phyloP scores from a whole-genome alignment of 2,888 invertebrate genomes.

The Cerceris ruficornis region DNA sequence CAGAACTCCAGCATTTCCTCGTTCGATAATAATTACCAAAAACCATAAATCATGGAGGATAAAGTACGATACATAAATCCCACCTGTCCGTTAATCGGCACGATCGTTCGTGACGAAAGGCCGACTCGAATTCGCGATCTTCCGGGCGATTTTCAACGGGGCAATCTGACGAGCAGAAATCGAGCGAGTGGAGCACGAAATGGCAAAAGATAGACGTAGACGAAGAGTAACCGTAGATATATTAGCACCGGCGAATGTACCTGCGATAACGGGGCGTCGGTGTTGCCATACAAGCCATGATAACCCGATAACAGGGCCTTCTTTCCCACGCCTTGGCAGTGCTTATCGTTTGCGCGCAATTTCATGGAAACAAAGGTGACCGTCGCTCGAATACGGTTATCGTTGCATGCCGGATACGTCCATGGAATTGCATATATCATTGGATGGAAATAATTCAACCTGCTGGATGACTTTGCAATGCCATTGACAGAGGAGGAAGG shows the following conservation, averaged over 20 bases:
- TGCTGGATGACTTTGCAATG: not conserved
- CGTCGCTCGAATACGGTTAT: slow-evolving; percentile 16
- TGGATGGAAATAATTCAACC: not conserved
- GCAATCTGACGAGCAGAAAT: slow-evolving; percentile 18
- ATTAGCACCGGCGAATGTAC: slow-evolving; percentile 60
- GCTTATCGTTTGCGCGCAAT: slow-evolving; percentile 42
- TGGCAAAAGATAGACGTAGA: slow-evolving; percentile 54
- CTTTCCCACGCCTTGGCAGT: slow-evolving; percentile 71
- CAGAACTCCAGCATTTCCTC: too few species aligned
- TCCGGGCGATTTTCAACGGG: slow-evolving; percentile 23
- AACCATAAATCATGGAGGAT: too few species aligned
- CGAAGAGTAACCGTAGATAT: slow-evolving; percentile 51
- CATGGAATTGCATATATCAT: not conserved
- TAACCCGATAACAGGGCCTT: slow-evolving; percentile 69
- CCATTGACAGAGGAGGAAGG: not conserved
- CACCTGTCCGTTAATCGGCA: slow-evolving; percentile 33
- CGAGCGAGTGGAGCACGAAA: slow-evolving; percentile 56
- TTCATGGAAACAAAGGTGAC: slow-evolving; percentile 44
- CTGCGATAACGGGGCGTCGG: slow-evolving; percentile 65
- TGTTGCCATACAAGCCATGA: slow-evolving; percentile 70
- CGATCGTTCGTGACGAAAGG: slow-evolving; percentile 10
- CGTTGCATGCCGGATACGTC: slow-evolving; percentile 9
- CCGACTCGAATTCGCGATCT: slow-evolving; percentile 21
- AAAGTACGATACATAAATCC: too few species aligned
- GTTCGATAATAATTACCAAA: too few species aligned